A percentile compares a stretch with the other conserved stretches of the same genome.
Conservation (phyloP, 2,888 invertebrate species). For the Nowickia ferox region DNA sequence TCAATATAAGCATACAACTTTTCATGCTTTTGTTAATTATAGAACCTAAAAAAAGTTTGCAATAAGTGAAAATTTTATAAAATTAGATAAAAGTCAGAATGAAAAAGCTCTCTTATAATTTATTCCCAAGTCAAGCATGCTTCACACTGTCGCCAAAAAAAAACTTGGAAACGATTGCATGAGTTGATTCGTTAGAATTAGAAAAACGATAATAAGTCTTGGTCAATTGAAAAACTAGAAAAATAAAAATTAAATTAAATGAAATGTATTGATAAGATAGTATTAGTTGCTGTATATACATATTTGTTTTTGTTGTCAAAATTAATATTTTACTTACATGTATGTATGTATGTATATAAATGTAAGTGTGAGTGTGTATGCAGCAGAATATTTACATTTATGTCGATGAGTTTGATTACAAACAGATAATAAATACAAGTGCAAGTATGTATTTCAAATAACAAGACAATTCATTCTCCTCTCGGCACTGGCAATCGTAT, state of each 20-base stretch:
- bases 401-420: conserved; percentile 69
- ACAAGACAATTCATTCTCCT: conserved; percentile 35
- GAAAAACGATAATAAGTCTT: conserved; percentile 47
- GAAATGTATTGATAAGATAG: conserved; percentile 55
- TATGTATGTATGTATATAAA: background rate
- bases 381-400: conserved; percentile 53
- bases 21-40: no score
- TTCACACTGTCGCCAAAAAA: conserved; percentile 46
- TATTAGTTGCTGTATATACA: conserved; percentile 43
- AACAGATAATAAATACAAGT: conserved; percentile 61
- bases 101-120: background rate
- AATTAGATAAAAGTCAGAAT: no score
- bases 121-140: background rate
- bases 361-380: background rate
- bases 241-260: conserved; percentile 29
- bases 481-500: conserved; percentile 35
- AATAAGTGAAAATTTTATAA: no score
- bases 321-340: conserved; percentile 23
- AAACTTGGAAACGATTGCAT: conserved; percentile 47
- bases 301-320: conserved; percentile 38
- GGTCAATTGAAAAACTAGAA: conserved; percentile 32
- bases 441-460: background rate
- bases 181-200: conserved; percentile 32
- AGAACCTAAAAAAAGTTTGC: no score
- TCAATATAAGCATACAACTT: no score